phyloP scores from a whole-genome alignment of 2,113 vertebrate species.

The Aldabrachelys gigantea region DNA sequence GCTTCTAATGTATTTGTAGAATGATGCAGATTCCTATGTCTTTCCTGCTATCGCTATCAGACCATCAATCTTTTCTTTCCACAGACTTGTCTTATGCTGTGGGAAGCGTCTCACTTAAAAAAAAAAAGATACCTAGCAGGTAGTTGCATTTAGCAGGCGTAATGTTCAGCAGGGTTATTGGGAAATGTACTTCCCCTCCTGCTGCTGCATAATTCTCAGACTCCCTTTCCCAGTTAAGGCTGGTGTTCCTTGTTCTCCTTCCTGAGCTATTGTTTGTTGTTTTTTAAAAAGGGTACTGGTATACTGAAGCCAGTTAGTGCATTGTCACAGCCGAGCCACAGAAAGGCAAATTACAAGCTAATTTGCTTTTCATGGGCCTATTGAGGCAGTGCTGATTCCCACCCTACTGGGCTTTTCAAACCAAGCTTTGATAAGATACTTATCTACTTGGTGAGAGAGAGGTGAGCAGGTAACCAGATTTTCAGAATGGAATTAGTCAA shows the following conservation, averaged over 20 bases:
- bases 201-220: neutral
- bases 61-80: neutral
- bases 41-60: neutral
- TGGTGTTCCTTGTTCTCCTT: neutral
- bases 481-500: neutral
- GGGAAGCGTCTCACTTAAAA: neutral
- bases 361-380: neutral
- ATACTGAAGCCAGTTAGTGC: neutral
- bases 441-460: neutral
- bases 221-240: fast-evolving
- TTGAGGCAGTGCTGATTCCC: neutral
- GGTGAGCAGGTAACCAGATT: neutral
- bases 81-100: neutral
- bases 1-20: too few species aligned
- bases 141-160: neutral
- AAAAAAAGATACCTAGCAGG: neutral
- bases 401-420: neutral
- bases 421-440: neutral
- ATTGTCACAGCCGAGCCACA: neutral
- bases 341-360: neutral
- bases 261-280: neutral
- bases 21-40: neutral
- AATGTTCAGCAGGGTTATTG: neutral
- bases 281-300: neutral
- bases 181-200: fast-evolving